Conservation (phyloP, 2,113 vertebrate species). For the Bambusicola thoracicus region DNA sequence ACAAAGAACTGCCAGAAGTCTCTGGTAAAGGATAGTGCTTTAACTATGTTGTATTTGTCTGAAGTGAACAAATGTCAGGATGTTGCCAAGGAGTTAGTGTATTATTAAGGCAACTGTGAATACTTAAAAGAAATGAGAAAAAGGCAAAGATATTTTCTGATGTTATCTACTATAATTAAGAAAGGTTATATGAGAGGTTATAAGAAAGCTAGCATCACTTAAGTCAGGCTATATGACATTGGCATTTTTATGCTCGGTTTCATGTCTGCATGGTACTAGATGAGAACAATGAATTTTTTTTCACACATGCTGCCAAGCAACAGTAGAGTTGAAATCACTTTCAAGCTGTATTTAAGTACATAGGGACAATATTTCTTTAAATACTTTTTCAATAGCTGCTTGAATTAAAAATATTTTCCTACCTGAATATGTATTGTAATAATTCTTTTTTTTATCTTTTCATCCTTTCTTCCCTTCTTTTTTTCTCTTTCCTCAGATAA, state of each 20-base stretch:
- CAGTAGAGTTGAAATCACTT: not conserved
- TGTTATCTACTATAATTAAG: not conserved
- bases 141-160: not conserved
- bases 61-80: not conserved
- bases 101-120: not conserved
- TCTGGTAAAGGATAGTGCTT: not conserved
- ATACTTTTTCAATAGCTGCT: not conserved
- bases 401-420: not conserved
- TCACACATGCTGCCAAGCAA: not conserved
- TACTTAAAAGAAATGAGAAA: not conserved
- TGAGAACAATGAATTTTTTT: not conserved
- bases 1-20: not conserved
- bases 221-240: not conserved
- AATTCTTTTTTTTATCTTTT: not conserved
- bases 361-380: not conserved
- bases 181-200: not conserved
- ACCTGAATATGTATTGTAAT: not conserved
- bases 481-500: conserved; percentile 40
- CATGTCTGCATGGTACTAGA: rapidly evolving
- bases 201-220: not conserved
- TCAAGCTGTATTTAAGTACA: not conserved
- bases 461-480: not conserved
- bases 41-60: not conserved
- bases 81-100: not conserved
- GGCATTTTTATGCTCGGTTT: not conserved